These are phyloP conservation scores for Anastatus disparis DNA, from an alignment of 1,140 invertebrate species.

Conservation along the genomic window DNA sequence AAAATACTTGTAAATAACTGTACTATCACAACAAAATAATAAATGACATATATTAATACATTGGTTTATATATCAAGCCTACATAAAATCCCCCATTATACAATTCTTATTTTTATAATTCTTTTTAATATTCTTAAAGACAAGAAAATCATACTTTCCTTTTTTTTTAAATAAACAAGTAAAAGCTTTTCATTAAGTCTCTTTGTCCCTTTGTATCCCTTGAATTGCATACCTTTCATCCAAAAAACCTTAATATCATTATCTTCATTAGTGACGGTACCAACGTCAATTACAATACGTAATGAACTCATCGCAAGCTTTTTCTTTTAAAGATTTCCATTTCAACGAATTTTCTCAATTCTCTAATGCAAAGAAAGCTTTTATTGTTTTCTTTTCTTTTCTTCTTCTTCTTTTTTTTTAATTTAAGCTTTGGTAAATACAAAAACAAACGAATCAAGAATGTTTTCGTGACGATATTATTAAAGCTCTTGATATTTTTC, in stretches of 20 bases:
- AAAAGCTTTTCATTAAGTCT: slow-evolving; percentile 4
- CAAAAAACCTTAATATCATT: slow-evolving; percentile 33
- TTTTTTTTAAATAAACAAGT: slow-evolving; percentile 9
- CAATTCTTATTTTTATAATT: too few relatives aligned
- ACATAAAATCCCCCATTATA: too few relatives aligned
- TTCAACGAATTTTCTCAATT: not conserved
- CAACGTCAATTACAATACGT: slow-evolving; percentile 27
- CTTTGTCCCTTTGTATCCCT: not conserved
- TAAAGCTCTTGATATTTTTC: not conserved
- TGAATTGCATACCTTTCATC: not conserved
- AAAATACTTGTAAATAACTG: too few relatives aligned
- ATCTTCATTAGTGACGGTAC: slow-evolving; percentile 26
- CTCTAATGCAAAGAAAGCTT: not conserved
- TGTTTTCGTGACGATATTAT: too few relatives aligned
- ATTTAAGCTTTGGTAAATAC: not conserved
- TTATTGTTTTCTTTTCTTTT: not conserved
- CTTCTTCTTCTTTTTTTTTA: too few relatives aligned
- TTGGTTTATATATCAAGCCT: too few relatives aligned
- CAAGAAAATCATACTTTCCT: too few relatives aligned
- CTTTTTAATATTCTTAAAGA: too few relatives aligned
- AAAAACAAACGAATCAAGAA: not conserved
- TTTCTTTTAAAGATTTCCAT: not conserved
- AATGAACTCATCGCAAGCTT: slow-evolving; percentile 22
- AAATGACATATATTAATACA: too few relatives aligned
- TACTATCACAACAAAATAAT: too few relatives aligned